Evolutionary conservation across 1,140 invertebrate species (phyloP), one percentile per base, ranked within the genome.

Genomic region (Gonioctena quinquepunctata): DNA sequence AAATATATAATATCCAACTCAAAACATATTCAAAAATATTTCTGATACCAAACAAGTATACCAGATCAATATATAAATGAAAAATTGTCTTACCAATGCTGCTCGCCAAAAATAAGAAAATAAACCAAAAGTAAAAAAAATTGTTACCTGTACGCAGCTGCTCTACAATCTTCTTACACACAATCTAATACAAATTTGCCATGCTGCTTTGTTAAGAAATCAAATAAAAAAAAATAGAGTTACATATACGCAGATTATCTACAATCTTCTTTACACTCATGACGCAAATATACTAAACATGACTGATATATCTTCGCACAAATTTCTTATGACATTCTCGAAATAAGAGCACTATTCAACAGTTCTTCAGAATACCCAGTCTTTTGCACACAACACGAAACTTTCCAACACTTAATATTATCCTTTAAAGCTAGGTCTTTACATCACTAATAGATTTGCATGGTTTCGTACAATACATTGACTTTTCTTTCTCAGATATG

Each of bases 301-400:
- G 27, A 65, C 48, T 57, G 3, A 57, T 8, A 52, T 49, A 54
- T 56, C 42, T 69, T 64, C 61, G 22, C 49, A 19, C 28, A 69
- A 56, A 33, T 65, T 69, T 65, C 28, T 64, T 11, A 22, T 7
- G n/a, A 13, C 19, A 23, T 25, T 57, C 19, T 49, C n/a, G 18
- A 66, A 61, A 71, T 54, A 27, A 67, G 64, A 70, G 62, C 69
- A 71, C 69, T n/a, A 42, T 61, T 49, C 21, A 66, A 66, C 56
- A 71, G 69, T 71, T 71, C 64, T 61, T 42, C 13, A 42, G 16
- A 42, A 42, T n/a, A 71, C 56, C 28, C 69, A 71, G 69, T 71
- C 69, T 71, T 57, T 67, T 71, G 42, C 71, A 73, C 71, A 73
- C 68, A 73, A 50, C 68, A 70, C 63, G 61, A 49, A 72, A 72